Percentiles rank a stretch among this genome's conserved stretches.
Evolutionary conservation across 2,888 invertebrate genomes (phyloP).

Genomic region (Crematogaster levior): DNA sequence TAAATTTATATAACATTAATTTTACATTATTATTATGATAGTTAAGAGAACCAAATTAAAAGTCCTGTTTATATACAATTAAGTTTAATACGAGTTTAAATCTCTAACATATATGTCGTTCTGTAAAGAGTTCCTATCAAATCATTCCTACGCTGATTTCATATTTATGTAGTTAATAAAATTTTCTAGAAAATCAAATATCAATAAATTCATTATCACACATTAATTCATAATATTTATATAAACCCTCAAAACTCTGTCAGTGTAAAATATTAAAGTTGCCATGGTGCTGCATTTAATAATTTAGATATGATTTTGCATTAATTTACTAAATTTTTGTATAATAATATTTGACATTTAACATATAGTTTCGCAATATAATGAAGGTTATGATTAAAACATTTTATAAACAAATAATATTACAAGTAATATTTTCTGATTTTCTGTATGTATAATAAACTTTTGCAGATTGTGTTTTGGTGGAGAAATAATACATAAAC

Average conservation of each 20-base stretch:
- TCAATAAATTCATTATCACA: constrained; percentile 1
- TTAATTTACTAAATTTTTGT: background rate
- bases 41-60: background rate
- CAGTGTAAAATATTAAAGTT: background rate
- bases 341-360: background rate
- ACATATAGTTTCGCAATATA: background rate
- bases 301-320: background rate
- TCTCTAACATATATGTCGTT: background rate
- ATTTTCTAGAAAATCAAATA: background rate
- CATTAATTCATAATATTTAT: background rate
- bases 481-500: background rate
- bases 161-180: background rate
- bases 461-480: background rate
- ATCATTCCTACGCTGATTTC: background rate
- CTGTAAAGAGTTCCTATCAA: background rate
- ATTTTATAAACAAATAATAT: background rate
- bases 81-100: background rate
- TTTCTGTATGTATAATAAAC: background rate
- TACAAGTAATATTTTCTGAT: background rate
- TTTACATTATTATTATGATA: no score
- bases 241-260: background rate
- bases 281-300: background rate
- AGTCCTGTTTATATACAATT: background rate
- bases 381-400: background rate
- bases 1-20: no score